Evolutionary conservation across 2,113 vertebrate genomes (phyloP).

Genomic region (Platycercus adscitus): DNA sequence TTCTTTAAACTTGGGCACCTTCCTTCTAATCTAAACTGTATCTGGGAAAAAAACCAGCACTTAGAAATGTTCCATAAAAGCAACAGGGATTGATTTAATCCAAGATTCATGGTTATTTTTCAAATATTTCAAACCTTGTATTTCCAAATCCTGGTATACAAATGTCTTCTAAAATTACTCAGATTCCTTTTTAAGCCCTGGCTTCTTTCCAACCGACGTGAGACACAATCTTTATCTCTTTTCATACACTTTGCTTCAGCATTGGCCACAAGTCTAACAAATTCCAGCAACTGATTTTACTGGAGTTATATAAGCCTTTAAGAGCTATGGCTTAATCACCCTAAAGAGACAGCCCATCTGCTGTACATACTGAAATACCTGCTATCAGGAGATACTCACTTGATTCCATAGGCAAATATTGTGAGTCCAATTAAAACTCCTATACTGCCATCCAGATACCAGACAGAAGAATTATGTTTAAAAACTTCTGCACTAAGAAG

Average conservation of each 20-base stretch:
- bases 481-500: constrained; percentile 95
- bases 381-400: constrained; percentile 80
- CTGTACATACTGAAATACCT: neutral
- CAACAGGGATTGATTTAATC: neutral
- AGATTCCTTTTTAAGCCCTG: neutral
- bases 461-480: constrained; percentile 87
- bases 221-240: neutral
- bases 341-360: neutral
- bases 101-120: neutral
- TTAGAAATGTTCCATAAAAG: neutral
- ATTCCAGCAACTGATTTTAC: neutral
- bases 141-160: neutral
- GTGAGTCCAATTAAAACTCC: constrained; percentile 94
- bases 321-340: neutral
- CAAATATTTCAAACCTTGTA: neutral
- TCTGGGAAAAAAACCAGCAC: neutral
- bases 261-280: neutral
- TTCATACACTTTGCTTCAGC: neutral
- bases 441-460: constrained; percentile 93
- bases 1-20: neutral
- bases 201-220: neutral
- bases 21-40: neutral
- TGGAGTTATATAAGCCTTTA: neutral
- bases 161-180: neutral
- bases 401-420: constrained; percentile 94